phyloP scores from a whole-genome alignment of 2,888 invertebrate genomes.

The Lordiphosa fenestrarum region DNA sequence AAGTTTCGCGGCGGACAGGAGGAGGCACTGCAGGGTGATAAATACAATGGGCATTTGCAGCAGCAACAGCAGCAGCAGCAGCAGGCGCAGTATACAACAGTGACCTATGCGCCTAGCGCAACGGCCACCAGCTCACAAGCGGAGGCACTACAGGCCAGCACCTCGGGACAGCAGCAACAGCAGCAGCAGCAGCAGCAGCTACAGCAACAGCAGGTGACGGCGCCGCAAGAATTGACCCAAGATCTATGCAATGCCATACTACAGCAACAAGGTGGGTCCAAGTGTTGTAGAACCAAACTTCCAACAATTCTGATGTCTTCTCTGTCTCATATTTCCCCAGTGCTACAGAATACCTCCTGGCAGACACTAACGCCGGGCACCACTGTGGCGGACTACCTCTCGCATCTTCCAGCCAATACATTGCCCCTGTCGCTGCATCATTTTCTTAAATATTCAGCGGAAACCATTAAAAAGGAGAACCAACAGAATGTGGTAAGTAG shows the following conservation, averaged over 20 bases:
- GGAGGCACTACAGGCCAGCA: slow-evolving; percentile 55
- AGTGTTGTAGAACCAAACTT: no score
- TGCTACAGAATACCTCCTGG: slow-evolving; percentile 80
- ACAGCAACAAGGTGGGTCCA: slow-evolving; percentile 75
- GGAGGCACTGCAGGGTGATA: slow-evolving; percentile 80
- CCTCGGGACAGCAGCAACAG: slow-evolving; percentile 50
- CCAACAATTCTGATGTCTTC: neutral
- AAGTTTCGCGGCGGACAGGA: slow-evolving; percentile 82
- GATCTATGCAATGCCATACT: slow-evolving; percentile 80
- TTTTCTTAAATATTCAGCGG: slow-evolving; percentile 90
- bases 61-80: slow-evolving; percentile 67
- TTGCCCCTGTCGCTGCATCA: slow-evolving; percentile 90
- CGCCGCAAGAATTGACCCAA: slow-evolving; percentile 79
- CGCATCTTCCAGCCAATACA: slow-evolving; percentile 87
- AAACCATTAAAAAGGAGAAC: slow-evolving; percentile 88
- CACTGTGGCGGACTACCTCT: slow-evolving; percentile 91
- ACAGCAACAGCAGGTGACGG: slow-evolving; percentile 73
- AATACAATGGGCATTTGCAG: slow-evolving; percentile 81
- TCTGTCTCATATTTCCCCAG: slow-evolving; percentile 45
- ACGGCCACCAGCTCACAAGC: slow-evolving; percentile 45
- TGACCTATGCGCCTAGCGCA: slow-evolving; percentile 60
- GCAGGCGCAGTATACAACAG: slow-evolving; percentile 74
- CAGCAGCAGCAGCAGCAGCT: slow-evolving; percentile 63
- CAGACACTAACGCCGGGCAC: slow-evolving; percentile 84
- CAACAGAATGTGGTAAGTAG: slow-evolving; percentile 80